These are phyloP conservation scores for Petrocephalus microphthalmus DNA, from an alignment of 2,113 vertebrate genomes.

Conservation along the genomic window DNA sequence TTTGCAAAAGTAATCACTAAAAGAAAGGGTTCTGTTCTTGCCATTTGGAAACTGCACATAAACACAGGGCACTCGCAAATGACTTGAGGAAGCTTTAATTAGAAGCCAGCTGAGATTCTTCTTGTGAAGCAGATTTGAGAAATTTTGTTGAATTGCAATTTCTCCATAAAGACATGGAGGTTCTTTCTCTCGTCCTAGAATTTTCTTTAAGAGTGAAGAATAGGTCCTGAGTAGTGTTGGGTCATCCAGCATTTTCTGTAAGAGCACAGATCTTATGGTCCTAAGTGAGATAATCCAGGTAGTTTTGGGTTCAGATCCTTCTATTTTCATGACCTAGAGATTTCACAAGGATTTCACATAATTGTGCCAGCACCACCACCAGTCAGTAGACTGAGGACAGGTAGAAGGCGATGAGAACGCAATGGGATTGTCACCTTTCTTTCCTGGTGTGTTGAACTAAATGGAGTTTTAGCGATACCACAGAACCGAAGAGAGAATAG, in stretches of 20 bases:
- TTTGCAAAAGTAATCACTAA: constrained; percentile 9
- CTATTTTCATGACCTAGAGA: neutral
- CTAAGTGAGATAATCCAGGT: neutral
- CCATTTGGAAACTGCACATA: neutral
- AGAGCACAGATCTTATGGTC: neutral
- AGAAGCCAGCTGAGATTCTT: constrained; percentile 51
- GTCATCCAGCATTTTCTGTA: neutral
- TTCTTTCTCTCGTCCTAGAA: neutral
- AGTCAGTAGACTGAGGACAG: neutral
- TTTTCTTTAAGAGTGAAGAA: neutral
- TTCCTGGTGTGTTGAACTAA: neutral
- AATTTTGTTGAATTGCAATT: neutral
- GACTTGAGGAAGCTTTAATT: constrained; percentile 52
- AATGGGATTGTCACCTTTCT: neutral
- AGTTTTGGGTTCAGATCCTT: neutral
- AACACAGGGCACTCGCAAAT: neutral
- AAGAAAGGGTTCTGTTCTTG: neutral
- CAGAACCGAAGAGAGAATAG: neutral
- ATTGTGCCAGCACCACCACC: neutral
- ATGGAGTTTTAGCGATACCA: neutral
- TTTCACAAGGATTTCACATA: neutral
- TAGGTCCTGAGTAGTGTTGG: too few relatives aligned
- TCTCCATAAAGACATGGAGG: neutral
- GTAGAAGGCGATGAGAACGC: neutral
- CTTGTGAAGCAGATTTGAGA: constrained; percentile 39